phyloP scores from a whole-genome alignment of 2,888 invertebrate genomes.

The Biston betularia region DNA sequence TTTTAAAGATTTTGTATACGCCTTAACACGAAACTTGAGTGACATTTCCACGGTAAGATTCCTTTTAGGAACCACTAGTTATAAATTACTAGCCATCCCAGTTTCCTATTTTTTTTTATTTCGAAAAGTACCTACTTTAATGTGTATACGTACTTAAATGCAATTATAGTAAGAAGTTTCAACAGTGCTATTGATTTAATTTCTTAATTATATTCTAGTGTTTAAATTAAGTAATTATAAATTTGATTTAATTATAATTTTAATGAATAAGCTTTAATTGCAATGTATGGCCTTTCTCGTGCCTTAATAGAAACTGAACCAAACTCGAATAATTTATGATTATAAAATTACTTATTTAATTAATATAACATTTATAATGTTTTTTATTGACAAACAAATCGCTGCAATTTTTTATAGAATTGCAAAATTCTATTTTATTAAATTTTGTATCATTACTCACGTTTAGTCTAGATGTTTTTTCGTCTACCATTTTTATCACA shows the following conservation, averaged over 20 bases:
- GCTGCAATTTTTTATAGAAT: no score
- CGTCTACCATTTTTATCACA: no score
- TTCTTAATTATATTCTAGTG: constrained; percentile 8
- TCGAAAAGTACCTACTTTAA: no score
- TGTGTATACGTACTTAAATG: background rate
- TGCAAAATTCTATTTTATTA: no score
- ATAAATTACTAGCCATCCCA: no score
- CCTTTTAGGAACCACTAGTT: no score
- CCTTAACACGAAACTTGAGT: no score
- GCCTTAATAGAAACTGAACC: constrained; percentile 82
- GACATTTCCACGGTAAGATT: no score
- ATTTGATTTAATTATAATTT: constrained; percentile 32
- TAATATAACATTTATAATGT: constrained; percentile 1
- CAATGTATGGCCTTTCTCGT: constrained; percentile 76
- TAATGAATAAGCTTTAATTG: constrained; percentile 72
- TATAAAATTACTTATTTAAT: constrained; percentile 18
- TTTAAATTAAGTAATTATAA: constrained; percentile 27
- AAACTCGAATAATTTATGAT: constrained; percentile 71
- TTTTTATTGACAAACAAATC: background rate
- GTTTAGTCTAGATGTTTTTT: no score
- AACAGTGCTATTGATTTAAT: background rate
- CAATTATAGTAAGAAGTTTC: background rate
- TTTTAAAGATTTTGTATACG: no score
- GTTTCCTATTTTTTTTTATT: no score
- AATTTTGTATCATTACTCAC: no score